Evolutionary conservation across 2,888 invertebrate species (phyloP).

Genomic region (Encarsia formosa): DNA sequence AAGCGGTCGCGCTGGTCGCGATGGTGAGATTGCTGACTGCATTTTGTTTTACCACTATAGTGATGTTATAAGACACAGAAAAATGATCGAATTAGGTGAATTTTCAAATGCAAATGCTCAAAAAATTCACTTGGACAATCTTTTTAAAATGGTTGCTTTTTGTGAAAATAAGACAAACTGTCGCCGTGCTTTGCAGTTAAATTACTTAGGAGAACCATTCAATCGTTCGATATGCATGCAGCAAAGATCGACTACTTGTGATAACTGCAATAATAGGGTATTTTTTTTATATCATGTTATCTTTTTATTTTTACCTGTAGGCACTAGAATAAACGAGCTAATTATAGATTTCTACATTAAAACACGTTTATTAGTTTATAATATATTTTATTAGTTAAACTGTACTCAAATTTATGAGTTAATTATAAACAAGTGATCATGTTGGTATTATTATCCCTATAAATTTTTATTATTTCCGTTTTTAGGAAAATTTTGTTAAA

Average conservation of each 20-base stretch:
- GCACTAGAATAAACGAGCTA: neutral
- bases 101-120: constrained; percentile 53
- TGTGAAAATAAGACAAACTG: constrained; percentile 94
- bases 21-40: constrained; percentile 80
- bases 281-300: neutral
- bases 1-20: constrained; percentile 92
- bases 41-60: constrained; percentile 82
- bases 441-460: neutral
- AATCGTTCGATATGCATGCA: constrained; percentile 66
- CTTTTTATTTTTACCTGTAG: neutral
- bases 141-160: constrained; percentile 83
- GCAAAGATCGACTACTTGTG: constrained; percentile 71
- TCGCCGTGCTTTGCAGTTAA: constrained; percentile 76
- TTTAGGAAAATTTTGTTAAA: constrained; percentile 1
- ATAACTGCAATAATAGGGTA: constrained; percentile 75
- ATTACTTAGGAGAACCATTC: constrained; percentile 85
- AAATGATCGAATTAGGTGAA: constrained; percentile 64
- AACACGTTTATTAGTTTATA: neutral
- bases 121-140: constrained; percentile 79
- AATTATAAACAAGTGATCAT: neutral
- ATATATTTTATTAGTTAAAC: neutral
- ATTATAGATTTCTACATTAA: neutral
- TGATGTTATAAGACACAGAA: constrained; percentile 71
- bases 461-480: neutral
- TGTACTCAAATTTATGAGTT: neutral